Conservation (phyloP, 2,113 vertebrate species). For the Patagioenas fasciata region DNA sequence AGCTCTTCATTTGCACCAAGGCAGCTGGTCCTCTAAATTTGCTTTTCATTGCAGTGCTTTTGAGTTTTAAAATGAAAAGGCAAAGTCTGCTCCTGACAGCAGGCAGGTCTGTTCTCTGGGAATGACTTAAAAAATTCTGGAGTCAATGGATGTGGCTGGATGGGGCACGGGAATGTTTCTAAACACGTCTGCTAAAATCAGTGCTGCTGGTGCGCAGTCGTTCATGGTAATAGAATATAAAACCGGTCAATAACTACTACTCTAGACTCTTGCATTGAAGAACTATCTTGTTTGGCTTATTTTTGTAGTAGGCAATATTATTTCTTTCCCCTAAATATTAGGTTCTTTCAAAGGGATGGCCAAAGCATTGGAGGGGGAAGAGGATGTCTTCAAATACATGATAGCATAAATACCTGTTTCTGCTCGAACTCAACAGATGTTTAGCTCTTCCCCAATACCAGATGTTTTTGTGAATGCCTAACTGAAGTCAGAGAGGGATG, state of each 20-base stretch:
- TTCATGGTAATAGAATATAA: neutral
- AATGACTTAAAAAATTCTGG: neutral
- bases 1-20: neutral
- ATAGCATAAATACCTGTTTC: neutral
- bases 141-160: neutral
- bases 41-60: neutral
- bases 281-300: neutral
- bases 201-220: neutral
- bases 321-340: neutral
- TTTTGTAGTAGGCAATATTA: neutral
- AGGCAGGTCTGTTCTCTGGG: neutral
- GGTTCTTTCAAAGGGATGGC: neutral
- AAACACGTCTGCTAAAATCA: neutral
- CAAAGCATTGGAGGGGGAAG: neutral
- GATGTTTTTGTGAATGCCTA: neutral
- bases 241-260: neutral
- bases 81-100: neutral
- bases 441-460: neutral
- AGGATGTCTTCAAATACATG: neutral
- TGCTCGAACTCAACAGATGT: neutral
- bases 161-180: neutral
- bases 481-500: neutral
- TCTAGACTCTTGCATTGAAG: neutral
- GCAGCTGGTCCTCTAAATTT: slow-evolving; percentile 25
- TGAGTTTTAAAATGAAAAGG: neutral